phyloP scores from a whole-genome alignment of 1,140 invertebrate genomes.

The Zaprionus capensis region DNA sequence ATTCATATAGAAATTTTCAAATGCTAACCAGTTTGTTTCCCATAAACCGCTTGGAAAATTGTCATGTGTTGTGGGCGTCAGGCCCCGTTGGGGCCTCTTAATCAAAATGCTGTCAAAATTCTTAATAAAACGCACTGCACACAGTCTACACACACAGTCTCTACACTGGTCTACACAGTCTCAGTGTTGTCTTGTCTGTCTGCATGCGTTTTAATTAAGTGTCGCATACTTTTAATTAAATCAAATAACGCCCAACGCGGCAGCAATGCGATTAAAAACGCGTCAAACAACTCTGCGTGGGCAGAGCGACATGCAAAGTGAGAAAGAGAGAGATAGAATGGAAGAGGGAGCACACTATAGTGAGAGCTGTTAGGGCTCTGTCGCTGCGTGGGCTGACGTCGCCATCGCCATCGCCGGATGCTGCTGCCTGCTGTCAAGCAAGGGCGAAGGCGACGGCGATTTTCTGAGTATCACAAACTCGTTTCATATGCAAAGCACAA shows the following conservation, averaged over 20 bases:
- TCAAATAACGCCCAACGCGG: slow-evolving; percentile 63
- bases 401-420: slow-evolving; percentile 1
- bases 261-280: slow-evolving; percentile 54
- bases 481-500: slow-evolving; percentile 43
- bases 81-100: slow-evolving; percentile 50
- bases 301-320: slow-evolving; percentile 21
- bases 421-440: slow-evolving; percentile 27
- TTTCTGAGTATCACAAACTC: slow-evolving; percentile 31
- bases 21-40: slow-evolving; percentile 56
- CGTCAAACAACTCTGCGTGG: slow-evolving; percentile 49
- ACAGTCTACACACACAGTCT: no score
- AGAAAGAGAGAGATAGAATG: slow-evolving; percentile 17
- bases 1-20: slow-evolving; percentile 9
- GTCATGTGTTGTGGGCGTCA: slow-evolving; percentile 35
- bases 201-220: slow-evolving; percentile 79
- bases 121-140: slow-evolving; percentile 64
- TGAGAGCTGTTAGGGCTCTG: slow-evolving; percentile 22
- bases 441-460: slow-evolving; percentile 22
- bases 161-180: background rate
- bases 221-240: slow-evolving; percentile 77
- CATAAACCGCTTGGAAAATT: slow-evolving; percentile 30
- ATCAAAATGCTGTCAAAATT: slow-evolving; percentile 79
- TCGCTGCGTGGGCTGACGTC: slow-evolving; percentile 30
- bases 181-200: slow-evolving; percentile 43
- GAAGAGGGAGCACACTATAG: slow-evolving; percentile 25